phyloP scores from a whole-genome alignment of 2,797 vertebrate genomes.

The Rhinoraja longicauda region DNA sequence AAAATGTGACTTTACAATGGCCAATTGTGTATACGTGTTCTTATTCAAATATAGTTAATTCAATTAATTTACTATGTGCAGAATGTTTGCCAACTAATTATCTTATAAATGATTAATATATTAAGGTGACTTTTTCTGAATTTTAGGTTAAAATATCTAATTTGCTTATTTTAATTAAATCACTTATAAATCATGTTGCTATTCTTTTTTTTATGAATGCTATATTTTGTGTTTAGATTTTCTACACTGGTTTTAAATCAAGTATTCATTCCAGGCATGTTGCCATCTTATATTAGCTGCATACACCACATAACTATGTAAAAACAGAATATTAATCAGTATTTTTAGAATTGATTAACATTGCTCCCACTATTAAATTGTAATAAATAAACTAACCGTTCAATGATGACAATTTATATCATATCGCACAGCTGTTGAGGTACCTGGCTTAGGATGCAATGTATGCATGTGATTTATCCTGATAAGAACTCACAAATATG shows the following conservation, averaged over 20 bases:
- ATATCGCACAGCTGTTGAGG: not conserved
- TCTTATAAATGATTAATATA: not conserved
- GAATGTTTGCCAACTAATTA: constrained; percentile 30
- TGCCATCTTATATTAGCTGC: not conserved
- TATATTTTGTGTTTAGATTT: not conserved
- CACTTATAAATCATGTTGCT: not conserved
- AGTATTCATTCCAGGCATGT: not conserved
- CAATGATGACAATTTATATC: not conserved
- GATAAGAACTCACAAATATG: not conserved
- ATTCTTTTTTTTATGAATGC: not conserved
- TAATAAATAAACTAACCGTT: not conserved
- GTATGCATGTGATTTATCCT: not conserved
- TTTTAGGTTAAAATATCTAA: not conserved
- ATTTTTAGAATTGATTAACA: not conserved
- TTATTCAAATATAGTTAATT: not conserved
- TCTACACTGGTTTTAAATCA: not conserved
- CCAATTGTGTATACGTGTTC: not conserved
- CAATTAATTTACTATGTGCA: not conserved
- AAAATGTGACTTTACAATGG: not conserved
- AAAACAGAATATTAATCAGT: not conserved
- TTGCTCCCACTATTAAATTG: not conserved
- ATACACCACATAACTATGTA: not conserved
- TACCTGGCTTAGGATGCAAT: not conserved
- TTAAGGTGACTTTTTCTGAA: not conserved
- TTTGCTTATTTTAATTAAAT: not conserved